phyloP scores from a whole-genome alignment of 1,140 invertebrate species.

The Samia ricini region DNA sequence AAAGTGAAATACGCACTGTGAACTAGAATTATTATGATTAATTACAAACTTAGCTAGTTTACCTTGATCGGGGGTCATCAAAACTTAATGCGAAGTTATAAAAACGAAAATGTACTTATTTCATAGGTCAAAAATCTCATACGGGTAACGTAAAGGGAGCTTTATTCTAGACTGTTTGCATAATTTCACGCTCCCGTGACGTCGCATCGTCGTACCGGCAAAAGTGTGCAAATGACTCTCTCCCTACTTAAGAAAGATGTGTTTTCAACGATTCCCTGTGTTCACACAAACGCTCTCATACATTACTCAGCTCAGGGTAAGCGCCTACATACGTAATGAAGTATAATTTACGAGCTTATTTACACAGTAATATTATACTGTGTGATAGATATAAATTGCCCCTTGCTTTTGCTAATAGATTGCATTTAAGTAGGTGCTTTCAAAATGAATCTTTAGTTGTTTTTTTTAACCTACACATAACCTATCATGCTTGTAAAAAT shows the following conservation, averaged over 20 bases:
- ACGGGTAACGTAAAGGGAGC: not conserved
- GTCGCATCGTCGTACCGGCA: too few relatives aligned
- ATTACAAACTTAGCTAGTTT: too few relatives aligned
- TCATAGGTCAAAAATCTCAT: not conserved
- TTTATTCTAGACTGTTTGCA: not conserved
- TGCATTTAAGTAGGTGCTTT: too few relatives aligned
- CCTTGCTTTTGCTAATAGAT: too few relatives aligned
- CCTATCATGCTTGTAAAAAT: too few relatives aligned
- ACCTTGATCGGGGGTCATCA: too few relatives aligned
- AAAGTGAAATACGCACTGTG: too few relatives aligned
- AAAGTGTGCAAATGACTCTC: not conserved
- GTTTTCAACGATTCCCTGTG: not conserved
- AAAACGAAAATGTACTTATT: not conserved
- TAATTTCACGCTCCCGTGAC: not conserved
- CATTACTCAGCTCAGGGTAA: not conserved
- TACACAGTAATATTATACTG: not conserved
- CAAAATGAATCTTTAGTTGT: too few relatives aligned
- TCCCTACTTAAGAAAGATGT: not conserved
- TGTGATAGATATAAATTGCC: not conserved
- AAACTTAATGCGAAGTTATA: too few relatives aligned
- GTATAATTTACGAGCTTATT: not conserved
- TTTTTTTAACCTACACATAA: too few relatives aligned
- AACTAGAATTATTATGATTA: too few relatives aligned
- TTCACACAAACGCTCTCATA: not conserved
- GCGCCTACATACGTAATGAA: not conserved